Evolutionary conservation across 2,797 vertebrate species (phyloP).

Genomic region (Falco cherrug): DNA sequence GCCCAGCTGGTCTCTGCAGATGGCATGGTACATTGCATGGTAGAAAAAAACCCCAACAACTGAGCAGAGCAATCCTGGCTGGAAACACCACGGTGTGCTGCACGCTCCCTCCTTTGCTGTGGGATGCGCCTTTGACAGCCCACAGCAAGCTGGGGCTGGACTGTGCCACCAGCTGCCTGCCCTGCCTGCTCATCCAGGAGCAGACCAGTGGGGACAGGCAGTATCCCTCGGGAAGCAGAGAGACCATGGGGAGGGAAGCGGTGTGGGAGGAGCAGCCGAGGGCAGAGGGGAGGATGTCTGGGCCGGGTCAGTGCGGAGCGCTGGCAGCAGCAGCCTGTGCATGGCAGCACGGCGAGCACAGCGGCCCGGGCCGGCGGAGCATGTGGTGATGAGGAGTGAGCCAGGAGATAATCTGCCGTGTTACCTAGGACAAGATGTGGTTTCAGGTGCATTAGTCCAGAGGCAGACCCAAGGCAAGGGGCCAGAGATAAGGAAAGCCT

Average conservation of each 20-base stretch:
- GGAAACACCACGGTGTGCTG: neutral
- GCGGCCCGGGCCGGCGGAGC: neutral
- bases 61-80: neutral
- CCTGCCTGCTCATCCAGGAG: neutral
- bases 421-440: neutral
- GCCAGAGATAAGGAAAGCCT: neutral
- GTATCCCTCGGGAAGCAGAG: neutral
- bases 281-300: neutral
- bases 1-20: neutral
- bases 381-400: neutral
- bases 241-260: neutral
- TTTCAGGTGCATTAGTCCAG: neutral
- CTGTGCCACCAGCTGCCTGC: neutral
- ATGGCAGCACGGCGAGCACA: neutral
- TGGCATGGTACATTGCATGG: fast-evolving
- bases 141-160: neutral
- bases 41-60: neutral
- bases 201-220: neutral
- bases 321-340: neutral
- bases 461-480: neutral
- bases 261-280: neutral
- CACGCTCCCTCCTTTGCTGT: neutral
- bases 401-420: neutral
- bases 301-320: too few relatives aligned
- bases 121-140: neutral